Evolutionary conservation across 2,888 invertebrate genomes (phyloP), one percentile per base, ranked within the genome.

Genomic region (Coleophora deauratella): DNA sequence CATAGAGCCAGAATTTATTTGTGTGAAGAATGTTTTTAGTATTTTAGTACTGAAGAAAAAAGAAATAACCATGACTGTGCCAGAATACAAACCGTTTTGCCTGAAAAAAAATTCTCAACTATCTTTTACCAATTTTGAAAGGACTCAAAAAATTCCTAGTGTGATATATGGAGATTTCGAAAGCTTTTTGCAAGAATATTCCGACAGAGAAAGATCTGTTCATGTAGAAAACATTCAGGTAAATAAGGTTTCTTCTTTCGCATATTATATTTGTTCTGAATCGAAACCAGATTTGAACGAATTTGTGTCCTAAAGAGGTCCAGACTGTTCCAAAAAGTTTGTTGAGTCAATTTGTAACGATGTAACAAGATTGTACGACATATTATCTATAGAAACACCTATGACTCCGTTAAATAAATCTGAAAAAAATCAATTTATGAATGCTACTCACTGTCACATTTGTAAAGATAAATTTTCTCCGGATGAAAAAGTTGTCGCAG

Each of bases 1-100:
- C 38, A 46, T 28, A 27, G 33, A 27, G 15, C 36, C 6, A 38
- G 41, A 43, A 34, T 47, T 27, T 36, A 35, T 41, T 35, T 50
- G 9, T 50, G 47, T 38, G 41, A 47, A 28, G 38, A 30, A 35
- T 21, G 21, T 21, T 21, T 21, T 21, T 4, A 4, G 6, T 21
- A 21, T 21, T 21, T 21, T 21, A 4, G 3, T 6, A 21, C 21
- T 6, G 21, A 21, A 21, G 21, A 21, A 6, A 21, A 21, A 21
- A 21, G 21, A 21, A 21, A 21, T 21, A 4, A 14, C n/a, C 38
- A 39, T 12, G 27, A 33, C 10, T 39, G 38, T 33, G 27, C 33
- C 10, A 12, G 38, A 11, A n/a, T 39, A 9, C 15, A 33, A 10
- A 39, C 38, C 1, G 33, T 39, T 1, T 9, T 39, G 7, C 38